These are phyloP conservation scores for Scolopax rusticola DNA, from an alignment of 2,797 vertebrate genomes.

Conservation along the genomic window DNA sequence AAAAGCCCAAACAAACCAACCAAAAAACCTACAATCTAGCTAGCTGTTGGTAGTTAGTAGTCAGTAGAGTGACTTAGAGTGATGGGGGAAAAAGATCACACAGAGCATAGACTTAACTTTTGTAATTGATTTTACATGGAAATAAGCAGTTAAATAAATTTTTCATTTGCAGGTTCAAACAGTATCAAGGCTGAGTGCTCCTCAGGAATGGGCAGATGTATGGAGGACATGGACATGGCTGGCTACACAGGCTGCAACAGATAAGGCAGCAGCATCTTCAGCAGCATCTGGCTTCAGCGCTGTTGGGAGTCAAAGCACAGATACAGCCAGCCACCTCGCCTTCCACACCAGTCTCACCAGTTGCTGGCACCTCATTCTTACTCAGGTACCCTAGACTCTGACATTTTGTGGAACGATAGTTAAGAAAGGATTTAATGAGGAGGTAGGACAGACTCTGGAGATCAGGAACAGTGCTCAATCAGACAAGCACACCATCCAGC, in stretches of 20 bases:
- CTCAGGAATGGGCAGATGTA: rapidly evolving
- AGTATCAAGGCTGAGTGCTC: neutral
- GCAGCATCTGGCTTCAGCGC: neutral
- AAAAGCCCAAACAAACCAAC: too few relatives aligned
- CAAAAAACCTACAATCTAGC: neutral
- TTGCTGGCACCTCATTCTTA: neutral
- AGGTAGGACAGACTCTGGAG: too few relatives aligned
- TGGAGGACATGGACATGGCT: neutral
- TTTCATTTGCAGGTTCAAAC: neutral
- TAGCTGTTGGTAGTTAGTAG: neutral
- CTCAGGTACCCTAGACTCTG: rapidly evolving
- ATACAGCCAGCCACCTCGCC: neutral
- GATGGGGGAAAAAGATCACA: neutral
- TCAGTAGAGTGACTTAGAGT: neutral
- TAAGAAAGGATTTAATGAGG: neutral
- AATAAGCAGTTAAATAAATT: neutral
- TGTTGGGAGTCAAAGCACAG: neutral
- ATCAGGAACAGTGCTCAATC: neutral
- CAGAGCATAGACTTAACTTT: neutral
- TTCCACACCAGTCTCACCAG: neutral
- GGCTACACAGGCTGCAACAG: neutral
- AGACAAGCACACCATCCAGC: neutral
- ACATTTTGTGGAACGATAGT: neutral
- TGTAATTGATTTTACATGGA: neutral
- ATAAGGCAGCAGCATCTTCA: neutral